These are phyloP conservation scores for Apodemia hepburni DNA, from an alignment of 2,888 invertebrate genomes.

Conservation along the genomic window DNA sequence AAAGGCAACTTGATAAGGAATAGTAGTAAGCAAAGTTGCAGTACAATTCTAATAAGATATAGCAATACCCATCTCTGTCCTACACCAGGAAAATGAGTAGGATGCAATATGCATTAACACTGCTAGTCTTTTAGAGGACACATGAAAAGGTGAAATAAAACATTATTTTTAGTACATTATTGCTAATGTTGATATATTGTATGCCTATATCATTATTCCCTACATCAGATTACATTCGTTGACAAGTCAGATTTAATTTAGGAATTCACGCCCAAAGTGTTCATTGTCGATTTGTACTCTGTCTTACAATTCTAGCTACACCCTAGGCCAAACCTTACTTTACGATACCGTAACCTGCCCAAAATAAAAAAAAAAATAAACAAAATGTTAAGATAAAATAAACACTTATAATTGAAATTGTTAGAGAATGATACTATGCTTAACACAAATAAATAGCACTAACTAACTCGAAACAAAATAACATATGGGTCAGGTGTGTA, in stretches of 20 bases:
- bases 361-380: constrained; percentile 61
- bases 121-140: not conserved
- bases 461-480: constrained; percentile 48
- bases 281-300: constrained; percentile 77
- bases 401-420: constrained; percentile 54
- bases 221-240: constrained; percentile 81
- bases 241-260: constrained; percentile 77
- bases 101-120: not conserved
- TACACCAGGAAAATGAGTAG: not conserved
- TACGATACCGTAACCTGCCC: constrained; percentile 80
- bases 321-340: constrained; percentile 80
- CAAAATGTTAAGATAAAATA: constrained; percentile 58
- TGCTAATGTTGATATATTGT: constrained; percentile 81
- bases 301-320: constrained; percentile 77
- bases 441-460: constrained; percentile 60
- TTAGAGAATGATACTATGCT: constrained; percentile 70
- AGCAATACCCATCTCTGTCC: not conserved
- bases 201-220: constrained; percentile 76
- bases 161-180: constrained; percentile 63
- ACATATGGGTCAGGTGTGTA: constrained; percentile 47
- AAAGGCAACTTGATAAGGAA: too few relatives aligned
- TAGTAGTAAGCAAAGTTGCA: too few relatives aligned
- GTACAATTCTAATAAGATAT: too few relatives aligned
- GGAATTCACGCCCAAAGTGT: constrained; percentile 69
- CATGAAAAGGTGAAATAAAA: constrained; percentile 36